Evolutionary conservation across 2,888 invertebrate genomes (phyloP), one percentile per base, ranked within the genome.

Genomic region (Brachypalpus laphriformis): DNA sequence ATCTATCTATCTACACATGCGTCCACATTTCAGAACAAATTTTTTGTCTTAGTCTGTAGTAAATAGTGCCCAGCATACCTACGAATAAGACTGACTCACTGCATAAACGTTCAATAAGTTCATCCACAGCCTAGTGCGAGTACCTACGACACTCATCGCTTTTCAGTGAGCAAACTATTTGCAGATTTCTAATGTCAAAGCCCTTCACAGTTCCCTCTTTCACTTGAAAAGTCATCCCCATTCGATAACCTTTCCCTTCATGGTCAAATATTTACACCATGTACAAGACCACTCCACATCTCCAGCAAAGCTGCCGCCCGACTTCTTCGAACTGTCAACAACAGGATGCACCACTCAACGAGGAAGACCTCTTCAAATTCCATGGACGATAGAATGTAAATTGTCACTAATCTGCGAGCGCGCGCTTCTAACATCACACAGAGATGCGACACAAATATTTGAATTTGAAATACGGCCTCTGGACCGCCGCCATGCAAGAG

Each of bases 311-410:
- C 40, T 40, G 75, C 81, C 85, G 85, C 65, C 71, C 34, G 31
- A 71, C 37, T 85, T 85, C 85, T 81, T 25, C 76, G 85, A 85
- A 85, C 70, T 47, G 75, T 71, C 81, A 75, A 71, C 75, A 65
- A 81, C 85, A 81, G 81, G 85, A 85, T 81, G 81, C 81, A 59
- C 31, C 75, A 76, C 85, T 75, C 40, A 59, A 80, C n/a, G 34
- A 59, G 65, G 65, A 81, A 85, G 85, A 75, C 76, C 81, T 76
- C 81, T 85, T 85, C 85, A 85, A 81, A 85, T 85, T 81, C 85
- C 85, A 85, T 76, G 85, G 85, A 71, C 85, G 81, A 81, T 85
- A 81, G 85, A 85, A 85, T 85, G 75, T 76, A 81, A 85, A 85
- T 85, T 81, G 85, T 85, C 85, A 81, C 85, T 85, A 85, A 85